Percentiles rank a stretch among this genome's conserved stretches.
Evolutionary conservation across 2,797 vertebrate species (phyloP).

Genomic region (Trachops cirrhosus): DNA sequence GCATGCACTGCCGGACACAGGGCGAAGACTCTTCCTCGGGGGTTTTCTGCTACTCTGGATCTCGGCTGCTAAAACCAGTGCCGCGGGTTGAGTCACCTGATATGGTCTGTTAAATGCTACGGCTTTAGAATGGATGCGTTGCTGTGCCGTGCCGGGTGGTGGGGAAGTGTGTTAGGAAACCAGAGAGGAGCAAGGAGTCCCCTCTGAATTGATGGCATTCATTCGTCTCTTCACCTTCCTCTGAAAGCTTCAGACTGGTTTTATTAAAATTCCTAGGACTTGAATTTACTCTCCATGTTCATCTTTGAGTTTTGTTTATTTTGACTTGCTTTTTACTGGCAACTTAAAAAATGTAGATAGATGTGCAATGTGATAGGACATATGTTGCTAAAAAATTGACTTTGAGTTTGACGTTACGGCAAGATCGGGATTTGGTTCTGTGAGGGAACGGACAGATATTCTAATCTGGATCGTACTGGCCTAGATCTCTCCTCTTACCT

Average conservation of each 20-base stretch:
- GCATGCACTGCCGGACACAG: not conserved
- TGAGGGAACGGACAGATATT: constrained; percentile 36
- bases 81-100: not conserved
- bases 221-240: not conserved
- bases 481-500: constrained; percentile 31
- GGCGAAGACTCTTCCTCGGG: not conserved
- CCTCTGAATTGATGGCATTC: not conserved
- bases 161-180: not conserved
- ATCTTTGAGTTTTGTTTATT: constrained; percentile 52
- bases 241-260: not conserved
- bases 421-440: constrained; percentile 40
- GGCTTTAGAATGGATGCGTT: not conserved
- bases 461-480: constrained; percentile 61
- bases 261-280: not conserved
- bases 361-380: not conserved
- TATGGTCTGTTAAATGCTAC: not conserved
- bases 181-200: not conserved
- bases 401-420: constrained; percentile 5
- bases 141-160: not conserved
- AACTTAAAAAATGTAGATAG: not conserved
- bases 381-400: not conserved
- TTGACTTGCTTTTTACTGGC: not conserved
- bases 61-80: constrained; percentile 29
- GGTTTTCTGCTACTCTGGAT: constrained; percentile 53
- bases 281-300: not conserved